Evolutionary conservation across 2,888 invertebrate species (phyloP).

Genomic region (Drosophila multiciliata): DNA sequence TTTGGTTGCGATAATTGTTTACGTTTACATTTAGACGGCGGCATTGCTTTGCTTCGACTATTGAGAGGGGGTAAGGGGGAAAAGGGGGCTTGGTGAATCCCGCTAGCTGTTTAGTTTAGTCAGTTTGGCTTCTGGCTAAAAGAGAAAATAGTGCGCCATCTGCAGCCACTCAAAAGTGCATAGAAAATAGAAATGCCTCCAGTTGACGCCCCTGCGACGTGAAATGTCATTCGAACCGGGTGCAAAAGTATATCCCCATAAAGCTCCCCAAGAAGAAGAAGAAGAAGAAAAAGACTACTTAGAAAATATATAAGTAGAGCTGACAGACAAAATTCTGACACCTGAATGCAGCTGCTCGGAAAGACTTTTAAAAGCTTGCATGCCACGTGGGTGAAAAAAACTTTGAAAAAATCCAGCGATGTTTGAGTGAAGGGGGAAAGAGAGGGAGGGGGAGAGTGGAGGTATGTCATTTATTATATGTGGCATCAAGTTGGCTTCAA

Average conservation of each 20-base stretch:
- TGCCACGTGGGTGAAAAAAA: conserved; percentile 20
- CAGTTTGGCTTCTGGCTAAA: conserved; percentile 50
- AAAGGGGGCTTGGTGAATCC: background rate
- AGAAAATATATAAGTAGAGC: conserved; percentile 1
- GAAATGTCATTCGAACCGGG: conserved; percentile 30
- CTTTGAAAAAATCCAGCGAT: conserved; percentile 6
- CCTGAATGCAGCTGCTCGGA: conserved; percentile 37
- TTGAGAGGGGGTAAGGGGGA: no score
- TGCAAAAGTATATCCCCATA: conserved; percentile 1
- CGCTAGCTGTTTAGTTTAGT: conserved; percentile 29
- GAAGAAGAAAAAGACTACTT: background rate
- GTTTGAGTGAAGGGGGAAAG: background rate
- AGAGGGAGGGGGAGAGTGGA: background rate
- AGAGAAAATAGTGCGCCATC: conserved; percentile 26
- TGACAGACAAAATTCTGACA: conserved; percentile 48
- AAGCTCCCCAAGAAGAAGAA: background rate
- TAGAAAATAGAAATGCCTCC: conserved; percentile 30
- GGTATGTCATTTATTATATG: conserved; percentile 5
- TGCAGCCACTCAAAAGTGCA: conserved; percentile 40
- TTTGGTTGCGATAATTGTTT: conserved; percentile 64
- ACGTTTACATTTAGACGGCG: conserved; percentile 38
- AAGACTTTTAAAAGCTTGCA: conserved; percentile 43
- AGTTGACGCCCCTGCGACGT: conserved; percentile 23
- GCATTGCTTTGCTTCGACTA: background rate
- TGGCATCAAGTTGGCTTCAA: background rate